These are phyloP conservation scores for Rhyacophila brunnea DNA, from an alignment of 1,140 invertebrate species.

Conservation along the genomic window DNA sequence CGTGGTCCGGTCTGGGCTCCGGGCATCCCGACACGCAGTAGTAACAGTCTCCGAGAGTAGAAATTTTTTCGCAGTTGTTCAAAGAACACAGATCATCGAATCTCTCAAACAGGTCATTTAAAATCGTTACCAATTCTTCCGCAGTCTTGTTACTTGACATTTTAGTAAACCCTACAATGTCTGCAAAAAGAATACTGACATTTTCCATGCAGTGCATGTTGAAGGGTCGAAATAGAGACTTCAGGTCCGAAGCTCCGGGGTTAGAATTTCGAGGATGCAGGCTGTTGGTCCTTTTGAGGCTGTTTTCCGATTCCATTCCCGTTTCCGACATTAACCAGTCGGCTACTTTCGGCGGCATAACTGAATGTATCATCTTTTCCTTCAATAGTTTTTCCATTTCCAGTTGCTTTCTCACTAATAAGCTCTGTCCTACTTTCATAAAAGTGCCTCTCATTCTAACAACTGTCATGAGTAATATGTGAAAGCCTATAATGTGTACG, in stretches of 20 bases:
- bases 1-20: constrained; percentile 82
- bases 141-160: constrained; percentile 96
- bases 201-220: constrained; percentile 96
- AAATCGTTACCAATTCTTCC: constrained; percentile 81
- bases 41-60: constrained; percentile 92
- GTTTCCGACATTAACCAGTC: constrained; percentile 80
- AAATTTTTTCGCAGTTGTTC: constrained; percentile 90
- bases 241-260: constrained; percentile 66
- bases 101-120: constrained; percentile 94
- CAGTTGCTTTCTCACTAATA: constrained; percentile 81
- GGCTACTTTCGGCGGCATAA: constrained; percentile 93
- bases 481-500: constrained; percentile 89
- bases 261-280: constrained; percentile 52
- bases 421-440: constrained; percentile 93
- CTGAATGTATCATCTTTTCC: constrained; percentile 96
- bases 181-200: constrained; percentile 96
- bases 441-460: constrained; percentile 92
- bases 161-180: constrained; percentile 96
- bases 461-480: constrained; percentile 90
- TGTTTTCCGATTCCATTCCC: constrained; percentile 53
- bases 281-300: constrained; percentile 46
- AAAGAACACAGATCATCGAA: constrained; percentile 85
- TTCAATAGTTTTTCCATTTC: constrained; percentile 93
- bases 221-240: constrained; percentile 85
- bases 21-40: constrained; percentile 93